A percentile compares a stretch with the other conserved stretches of the same genome.
Conservation (phyloP, 2,797 vertebrate species). For the Sus cebifrons region DNA sequence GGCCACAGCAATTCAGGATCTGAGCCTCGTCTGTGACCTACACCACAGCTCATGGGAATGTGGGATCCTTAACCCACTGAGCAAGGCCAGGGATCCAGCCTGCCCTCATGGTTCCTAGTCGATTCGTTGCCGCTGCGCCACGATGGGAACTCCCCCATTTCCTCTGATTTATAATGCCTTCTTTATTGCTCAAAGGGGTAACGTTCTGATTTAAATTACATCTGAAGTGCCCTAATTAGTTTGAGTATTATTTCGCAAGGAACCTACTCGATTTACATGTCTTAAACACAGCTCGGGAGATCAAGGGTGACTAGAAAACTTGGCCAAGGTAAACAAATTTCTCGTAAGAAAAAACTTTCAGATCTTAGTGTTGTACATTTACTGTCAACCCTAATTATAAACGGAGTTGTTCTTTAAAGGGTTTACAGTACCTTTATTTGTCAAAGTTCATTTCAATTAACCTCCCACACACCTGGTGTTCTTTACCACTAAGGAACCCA, state of each 20-base stretch:
- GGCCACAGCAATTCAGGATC: too few species aligned
- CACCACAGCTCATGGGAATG: too few species aligned
- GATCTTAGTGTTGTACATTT: not conserved
- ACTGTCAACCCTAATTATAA: not conserved
- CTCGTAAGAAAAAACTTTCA: not conserved
- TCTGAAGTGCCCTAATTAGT: not conserved
- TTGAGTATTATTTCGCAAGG: not conserved
- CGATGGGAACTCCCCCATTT: not conserved
- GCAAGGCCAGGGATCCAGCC: too few species aligned
- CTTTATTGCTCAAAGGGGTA: not conserved
- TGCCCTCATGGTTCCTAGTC: too few species aligned
- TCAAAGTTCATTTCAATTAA: not conserved
- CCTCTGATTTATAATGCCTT: not conserved
- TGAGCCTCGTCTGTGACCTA: too few species aligned
- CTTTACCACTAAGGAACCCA: not conserved
- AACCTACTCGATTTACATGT: not conserved
- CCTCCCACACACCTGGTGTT: not conserved
- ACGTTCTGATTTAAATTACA: conserved; percentile 11
- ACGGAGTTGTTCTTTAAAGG: not conserved
- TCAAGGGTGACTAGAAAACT: not conserved
- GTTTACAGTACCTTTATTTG: not conserved
- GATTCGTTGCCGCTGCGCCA: too few species aligned
- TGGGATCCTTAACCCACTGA: too few species aligned
- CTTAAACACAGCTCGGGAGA: not conserved
- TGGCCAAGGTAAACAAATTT: conserved; percentile 10